These are phyloP conservation scores for Zoanthus solanderi DNA, from an alignment of 92 coral and sea anemone genomes.

Conservation along the genomic window DNA sequence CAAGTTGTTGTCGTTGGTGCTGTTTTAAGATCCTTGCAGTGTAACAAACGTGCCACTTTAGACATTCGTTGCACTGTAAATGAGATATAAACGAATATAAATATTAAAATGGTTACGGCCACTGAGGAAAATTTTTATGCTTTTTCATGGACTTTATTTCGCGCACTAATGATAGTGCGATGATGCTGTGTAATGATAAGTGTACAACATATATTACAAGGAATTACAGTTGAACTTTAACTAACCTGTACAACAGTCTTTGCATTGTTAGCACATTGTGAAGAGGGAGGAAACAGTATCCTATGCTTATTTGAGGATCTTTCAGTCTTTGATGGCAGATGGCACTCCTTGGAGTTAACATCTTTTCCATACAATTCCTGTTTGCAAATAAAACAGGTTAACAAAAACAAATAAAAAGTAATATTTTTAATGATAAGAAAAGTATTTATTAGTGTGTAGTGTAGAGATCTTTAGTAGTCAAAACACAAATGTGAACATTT, in stretches of 20 bases:
- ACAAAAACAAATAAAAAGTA: slow-evolving; percentile 4
- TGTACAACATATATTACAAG: slow-evolving; percentile 16
- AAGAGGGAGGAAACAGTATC: slow-evolving; percentile 29
- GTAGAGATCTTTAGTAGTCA: no score
- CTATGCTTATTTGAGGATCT: slow-evolving; percentile 17
- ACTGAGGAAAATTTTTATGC: slow-evolving; percentile 20
- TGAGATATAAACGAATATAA: not conserved
- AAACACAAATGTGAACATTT: not conserved
- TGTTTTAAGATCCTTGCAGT: slow-evolving; percentile 1
- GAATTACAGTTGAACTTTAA: slow-evolving; percentile 4
- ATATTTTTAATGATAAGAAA: not conserved
- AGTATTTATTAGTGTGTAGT: no score
- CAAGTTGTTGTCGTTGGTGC: not conserved
- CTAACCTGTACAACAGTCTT: slow-evolving; percentile 42
- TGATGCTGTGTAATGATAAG: slow-evolving; percentile 7
- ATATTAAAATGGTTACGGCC: slow-evolving; percentile 11
- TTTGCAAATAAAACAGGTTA: slow-evolving; percentile 28
- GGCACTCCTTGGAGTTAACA: slow-evolving; percentile 19
- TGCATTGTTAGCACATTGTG: slow-evolving; percentile 40
- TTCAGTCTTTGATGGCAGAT: slow-evolving; percentile 34
- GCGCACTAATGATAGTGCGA: slow-evolving; percentile 20
- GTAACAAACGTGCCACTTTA: slow-evolving; percentile 48
- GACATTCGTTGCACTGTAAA: slow-evolving; percentile 48
- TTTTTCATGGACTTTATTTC: slow-evolving; percentile 16
- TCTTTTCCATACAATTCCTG: slow-evolving; percentile 40